Evolutionary conservation across 2,113 vertebrate genomes (phyloP).

Genomic region (Gadus macrocephalus): DNA sequence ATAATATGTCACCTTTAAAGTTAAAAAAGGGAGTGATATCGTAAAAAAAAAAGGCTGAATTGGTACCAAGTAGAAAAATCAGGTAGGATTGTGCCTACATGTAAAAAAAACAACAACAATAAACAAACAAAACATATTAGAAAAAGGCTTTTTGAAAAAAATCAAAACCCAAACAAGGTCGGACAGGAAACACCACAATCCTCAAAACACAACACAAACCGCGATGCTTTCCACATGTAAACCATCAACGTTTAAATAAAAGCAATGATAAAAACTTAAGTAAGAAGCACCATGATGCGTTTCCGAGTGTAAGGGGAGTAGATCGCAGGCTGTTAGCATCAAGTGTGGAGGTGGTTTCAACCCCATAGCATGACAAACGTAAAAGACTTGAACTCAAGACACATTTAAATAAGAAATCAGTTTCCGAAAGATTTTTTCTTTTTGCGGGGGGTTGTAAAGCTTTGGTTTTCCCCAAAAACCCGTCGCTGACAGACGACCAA

Average conservation of each 20-base stretch:
- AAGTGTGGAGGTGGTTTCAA: too few relatives aligned
- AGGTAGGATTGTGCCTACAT: slow-evolving; percentile 4
- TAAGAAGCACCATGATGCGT: too few relatives aligned
- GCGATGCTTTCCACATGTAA: too few relatives aligned
- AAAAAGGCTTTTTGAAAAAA: slow-evolving; percentile 7
- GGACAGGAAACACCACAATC: slow-evolving; percentile 2
- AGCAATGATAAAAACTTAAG: too few relatives aligned
- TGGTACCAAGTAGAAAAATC: slow-evolving; percentile 4
- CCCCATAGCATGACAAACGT: too few relatives aligned
- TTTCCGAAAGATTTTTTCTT: neutral
- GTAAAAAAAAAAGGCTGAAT: neutral
- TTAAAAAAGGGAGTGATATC: slow-evolving; percentile 1
- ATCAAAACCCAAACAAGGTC: neutral
- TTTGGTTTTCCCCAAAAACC: slow-evolving; percentile 19
- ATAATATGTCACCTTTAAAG: neutral
- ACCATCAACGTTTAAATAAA: too few relatives aligned
- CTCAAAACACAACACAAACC: too few relatives aligned
- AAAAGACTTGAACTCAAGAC: neutral
- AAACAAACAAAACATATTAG: slow-evolving; percentile 27
- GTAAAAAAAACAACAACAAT: slow-evolving; percentile 33
- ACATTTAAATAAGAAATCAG: slow-evolving; percentile 21
- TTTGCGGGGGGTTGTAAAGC: slow-evolving; percentile 2
- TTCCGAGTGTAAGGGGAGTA: too few relatives aligned
- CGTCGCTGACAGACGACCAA: slow-evolving; percentile 1
- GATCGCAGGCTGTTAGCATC: too few relatives aligned